phyloP scores from a whole-genome alignment of 2,797 vertebrate species.

The Anguilla anguilla region DNA sequence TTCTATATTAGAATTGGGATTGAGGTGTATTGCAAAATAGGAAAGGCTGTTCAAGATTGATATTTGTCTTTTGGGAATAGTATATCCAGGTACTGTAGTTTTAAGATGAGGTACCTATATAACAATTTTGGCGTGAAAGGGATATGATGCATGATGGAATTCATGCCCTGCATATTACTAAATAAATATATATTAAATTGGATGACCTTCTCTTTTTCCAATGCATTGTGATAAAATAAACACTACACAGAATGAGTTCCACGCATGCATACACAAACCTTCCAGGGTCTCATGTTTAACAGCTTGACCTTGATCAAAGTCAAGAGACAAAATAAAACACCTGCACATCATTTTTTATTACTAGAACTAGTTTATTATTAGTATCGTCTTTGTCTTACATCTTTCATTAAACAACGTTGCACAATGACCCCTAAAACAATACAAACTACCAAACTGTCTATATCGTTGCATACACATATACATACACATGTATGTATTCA shows the following conservation, averaged over 20 bases:
- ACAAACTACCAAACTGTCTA: conserved; percentile 79
- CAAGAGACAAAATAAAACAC: conserved; percentile 32
- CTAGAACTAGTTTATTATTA: conserved; percentile 81
- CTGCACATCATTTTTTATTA: conserved; percentile 46
- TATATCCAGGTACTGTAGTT: neutral
- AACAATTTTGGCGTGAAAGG: neutral
- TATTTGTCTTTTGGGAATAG: neutral
- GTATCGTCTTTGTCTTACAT: conserved; percentile 62
- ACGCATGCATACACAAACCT: conserved; percentile 47
- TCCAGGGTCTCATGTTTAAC: conserved; percentile 61
- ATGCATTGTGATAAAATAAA: neutral
- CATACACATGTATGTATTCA: conserved; percentile 65
- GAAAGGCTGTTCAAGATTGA: neutral
- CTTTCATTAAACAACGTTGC: conserved; percentile 75
- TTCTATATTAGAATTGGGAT: neutral
- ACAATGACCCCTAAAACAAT: conserved; percentile 85
- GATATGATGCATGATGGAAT: neutral
- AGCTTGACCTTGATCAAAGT: conserved; percentile 43
- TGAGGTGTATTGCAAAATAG: neutral
- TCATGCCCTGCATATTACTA: neutral
- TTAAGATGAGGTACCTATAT: neutral
- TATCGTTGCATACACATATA: conserved; percentile 52
- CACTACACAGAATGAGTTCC: conserved; percentile 31
- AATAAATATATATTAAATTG: neutral
- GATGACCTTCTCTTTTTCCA: neutral